phyloP scores from a whole-genome alignment of 2,113 vertebrate genomes.

The Cryptoleucopteryx plumbea region DNA sequence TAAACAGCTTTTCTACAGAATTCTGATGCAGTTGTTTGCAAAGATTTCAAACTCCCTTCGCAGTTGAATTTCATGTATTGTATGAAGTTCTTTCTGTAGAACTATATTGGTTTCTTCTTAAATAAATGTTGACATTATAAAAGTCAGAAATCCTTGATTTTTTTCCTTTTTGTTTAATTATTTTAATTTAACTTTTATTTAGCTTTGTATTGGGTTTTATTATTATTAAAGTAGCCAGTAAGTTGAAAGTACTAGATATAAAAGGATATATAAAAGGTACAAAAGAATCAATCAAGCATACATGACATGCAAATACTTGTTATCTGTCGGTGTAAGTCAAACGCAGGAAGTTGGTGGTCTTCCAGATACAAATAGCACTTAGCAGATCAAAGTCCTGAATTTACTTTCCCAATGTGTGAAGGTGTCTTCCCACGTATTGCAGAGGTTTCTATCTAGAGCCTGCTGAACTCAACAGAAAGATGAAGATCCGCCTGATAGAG shows the following conservation, averaged over 20 bases:
- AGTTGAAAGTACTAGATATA: background rate
- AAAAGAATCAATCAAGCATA: background rate
- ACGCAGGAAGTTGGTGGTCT: background rate
- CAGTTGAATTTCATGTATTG: background rate
- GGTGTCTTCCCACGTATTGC: background rate
- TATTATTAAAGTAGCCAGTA: background rate
- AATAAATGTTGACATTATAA: background rate
- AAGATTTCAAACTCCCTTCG: background rate
- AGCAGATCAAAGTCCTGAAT: background rate
- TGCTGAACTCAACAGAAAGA: background rate
- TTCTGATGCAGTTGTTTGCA: background rate
- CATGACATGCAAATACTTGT: background rate
- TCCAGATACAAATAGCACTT: background rate
- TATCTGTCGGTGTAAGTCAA: background rate
- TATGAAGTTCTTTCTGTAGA: background rate
- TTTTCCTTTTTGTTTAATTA: background rate
- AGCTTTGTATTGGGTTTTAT: background rate
- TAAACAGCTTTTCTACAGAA: background rate
- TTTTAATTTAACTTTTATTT: background rate
- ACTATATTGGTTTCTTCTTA: background rate
- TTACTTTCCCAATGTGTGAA: background rate
- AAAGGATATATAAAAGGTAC: background rate
- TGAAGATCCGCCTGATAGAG: background rate
- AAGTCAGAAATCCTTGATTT: background rate
- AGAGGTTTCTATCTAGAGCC: background rate